Conservation (phyloP, 1,140 invertebrate genomes). For the Diorhabda sublineata region DNA sequence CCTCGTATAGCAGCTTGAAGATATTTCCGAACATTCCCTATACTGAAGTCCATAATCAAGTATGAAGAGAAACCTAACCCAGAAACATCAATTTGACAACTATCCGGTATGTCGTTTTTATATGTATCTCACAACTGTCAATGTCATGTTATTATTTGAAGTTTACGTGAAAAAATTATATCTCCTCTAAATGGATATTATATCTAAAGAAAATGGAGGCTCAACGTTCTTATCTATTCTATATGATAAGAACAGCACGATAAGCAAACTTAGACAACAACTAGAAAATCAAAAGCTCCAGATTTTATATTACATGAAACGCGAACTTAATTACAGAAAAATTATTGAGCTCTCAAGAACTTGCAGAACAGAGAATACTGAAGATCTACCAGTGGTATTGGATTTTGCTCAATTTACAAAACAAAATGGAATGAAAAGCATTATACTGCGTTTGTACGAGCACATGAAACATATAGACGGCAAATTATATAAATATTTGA, state of each 20-base stretch:
- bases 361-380: slow-evolving; percentile 28
- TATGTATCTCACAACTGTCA: too few relatives aligned
- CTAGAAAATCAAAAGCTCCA: slow-evolving; percentile 36
- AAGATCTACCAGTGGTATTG: slow-evolving; percentile 33
- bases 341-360: slow-evolving; percentile 30
- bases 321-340: slow-evolving; percentile 24
- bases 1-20: too few relatives aligned
- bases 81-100: too few relatives aligned
- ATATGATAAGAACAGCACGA: slow-evolving; percentile 35
- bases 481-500: slow-evolving; percentile 21
- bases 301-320: slow-evolving; percentile 33
- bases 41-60: too few relatives aligned
- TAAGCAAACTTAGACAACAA: slow-evolving; percentile 31
- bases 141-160: too few relatives aligned
- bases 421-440: slow-evolving; percentile 33
- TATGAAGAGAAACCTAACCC: too few relatives aligned
- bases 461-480: slow-evolving; percentile 30
- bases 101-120: too few relatives aligned
- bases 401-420: slow-evolving; percentile 34
- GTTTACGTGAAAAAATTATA: too few relatives aligned
- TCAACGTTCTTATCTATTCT: slow-evolving; percentile 29
- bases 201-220: background rate
- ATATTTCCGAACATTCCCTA: too few relatives aligned
- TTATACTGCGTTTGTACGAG: slow-evolving; percentile 31
- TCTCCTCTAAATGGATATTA: background rate